Base-by-base conservation (phyloP, 2,888 invertebrate species). In the Ophion ellenae region DNA sequence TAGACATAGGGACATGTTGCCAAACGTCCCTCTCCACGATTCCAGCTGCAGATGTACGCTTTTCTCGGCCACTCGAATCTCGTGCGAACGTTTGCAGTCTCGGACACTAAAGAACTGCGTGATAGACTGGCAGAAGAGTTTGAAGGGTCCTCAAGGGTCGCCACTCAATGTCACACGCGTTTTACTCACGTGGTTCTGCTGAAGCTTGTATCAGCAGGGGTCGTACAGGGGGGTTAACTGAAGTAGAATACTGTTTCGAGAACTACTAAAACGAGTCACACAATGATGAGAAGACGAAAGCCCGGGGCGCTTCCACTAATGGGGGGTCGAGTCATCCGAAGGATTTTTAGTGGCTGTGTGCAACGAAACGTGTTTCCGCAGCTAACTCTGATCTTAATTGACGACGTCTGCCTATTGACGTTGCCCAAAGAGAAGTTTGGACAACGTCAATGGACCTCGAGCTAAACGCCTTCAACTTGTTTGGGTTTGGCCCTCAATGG, bases 231-330 rank as follows among this genome's bases (percentile, higher is more conserved):
- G 80, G 47, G 40, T 24, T 40, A 14, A 45, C 5, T 10, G 17
- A 67, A 28, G 75, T 36, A 75, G 74, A 69, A 20, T 47, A 24
- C 84, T 53, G 7, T 67, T 84, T 78, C 59, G 70, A 82, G 64
- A 87, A 85, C 88, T 86, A 87, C 86, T 86, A 88, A 86, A 88
- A 86, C 84, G 86, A 91, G 88, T 88, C 81, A 80, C 84, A 75
- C 85, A 87, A 84, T 87, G 87, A 90, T 86, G 89, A 89, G 81
- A n/a, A 85, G 85, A 85, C 73, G 63, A 53, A 87, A 88, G 89
- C 87, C 89, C 87, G 88, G 85, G 86, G 89, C 86, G 88, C 87
- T 86, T 40, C 88, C 88, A 89, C 90, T 87, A 87, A 83, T 76
- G 87, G 71, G 79, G 83, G 87, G 86, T 69, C 75, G 82, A 67